Percentiles rank a stretch among this genome's conserved stretches.
phyloP scores from a whole-genome alignment of 2,888 invertebrate genomes.

The Apodemia zela region DNA sequence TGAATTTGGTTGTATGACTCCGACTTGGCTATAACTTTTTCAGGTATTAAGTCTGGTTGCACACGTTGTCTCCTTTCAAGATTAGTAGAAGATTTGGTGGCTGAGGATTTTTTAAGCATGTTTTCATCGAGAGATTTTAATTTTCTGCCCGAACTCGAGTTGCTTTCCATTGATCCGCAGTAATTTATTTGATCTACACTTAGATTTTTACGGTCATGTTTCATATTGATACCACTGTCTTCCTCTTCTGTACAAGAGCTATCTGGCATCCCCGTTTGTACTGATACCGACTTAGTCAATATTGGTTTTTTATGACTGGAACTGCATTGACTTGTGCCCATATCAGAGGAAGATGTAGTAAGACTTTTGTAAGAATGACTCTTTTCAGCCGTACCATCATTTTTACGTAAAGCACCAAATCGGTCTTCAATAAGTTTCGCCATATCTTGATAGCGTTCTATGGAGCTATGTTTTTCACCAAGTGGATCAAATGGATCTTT shows the following conservation, averaged over 20 bases:
- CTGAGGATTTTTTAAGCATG: conserved; percentile 71
- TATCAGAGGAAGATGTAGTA: conserved; percentile 76
- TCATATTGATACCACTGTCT: conserved; percentile 67
- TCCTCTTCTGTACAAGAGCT: conserved; percentile 61
- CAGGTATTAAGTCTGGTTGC: conserved; percentile 75
- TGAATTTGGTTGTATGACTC: conserved; percentile 77
- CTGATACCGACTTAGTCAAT: conserved; percentile 74
- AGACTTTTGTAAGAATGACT: conserved; percentile 76
- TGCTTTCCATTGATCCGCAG: conserved; percentile 75
- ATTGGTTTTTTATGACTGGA: conserved; percentile 73
- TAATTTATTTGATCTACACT: conserved; percentile 77
- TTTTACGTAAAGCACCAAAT: conserved; percentile 76
- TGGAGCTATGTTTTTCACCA: conserved; percentile 84
- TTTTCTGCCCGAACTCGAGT: conserved; percentile 71
- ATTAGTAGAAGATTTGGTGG: conserved; percentile 68
- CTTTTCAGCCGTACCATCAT: conserved; percentile 70
- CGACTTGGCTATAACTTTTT: conserved; percentile 70
- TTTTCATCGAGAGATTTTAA: conserved; percentile 72
- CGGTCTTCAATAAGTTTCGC: conserved; percentile 85
- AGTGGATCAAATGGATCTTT: conserved; percentile 81
- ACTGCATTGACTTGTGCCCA: conserved; percentile 74
- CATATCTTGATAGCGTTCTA: conserved; percentile 87
- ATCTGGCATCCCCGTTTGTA: conserved; percentile 75
- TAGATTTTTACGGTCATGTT: conserved; percentile 70
- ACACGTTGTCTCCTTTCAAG: conserved; percentile 74